Evolutionary conservation across 1,140 invertebrate genomes (phyloP), one percentile per base, ranked within the genome.

Genomic region (Nomia melanderi): DNA sequence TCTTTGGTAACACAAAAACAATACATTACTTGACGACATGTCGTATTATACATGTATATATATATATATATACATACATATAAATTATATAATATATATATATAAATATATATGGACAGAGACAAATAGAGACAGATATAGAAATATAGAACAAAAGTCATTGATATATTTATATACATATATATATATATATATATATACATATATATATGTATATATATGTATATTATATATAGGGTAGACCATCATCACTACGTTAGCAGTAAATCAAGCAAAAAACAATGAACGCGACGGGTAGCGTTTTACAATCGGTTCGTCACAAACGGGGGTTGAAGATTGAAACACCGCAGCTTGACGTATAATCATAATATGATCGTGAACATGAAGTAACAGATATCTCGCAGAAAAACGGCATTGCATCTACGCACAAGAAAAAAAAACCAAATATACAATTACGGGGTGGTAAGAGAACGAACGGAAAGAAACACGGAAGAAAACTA

Each of bases 261-360:
- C 81, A 66, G 53, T 82, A 83, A 67, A 82, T 77, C 79, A 83
- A 83, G 80, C 81, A 73, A n/a, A n/a, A n/a, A 78, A 74, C 81
- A 82, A 53, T 83, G 64, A 83, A 83, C 60, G 69, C 79, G 80
- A 83, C 69, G 33, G 57, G 27, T 77, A 71, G 75, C 75, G 57
- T n/a, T n/a, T n/a, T n/a, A 71, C 75, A 64, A 31, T 83, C 74
- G 74, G 62, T 62, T 53, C 59, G 57, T 77, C 63, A 71, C 47
- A 57, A 50, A 33, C 60, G 47, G 39, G 64, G 33, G 65, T n/a
- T 23, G 36, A 17, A 7, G 59, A 14, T 81, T 57, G 54, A 64
- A 76, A 54, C 47, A 54, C 80, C 60, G 74, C 79, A 72, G 47
- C 75, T 81, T 64, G 29, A 66, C 54, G 29, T 66, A 66, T 65